Evolutionary conservation across 2,113 vertebrate genomes (phyloP).

Genomic region (Thunnus maccoyii): DNA sequence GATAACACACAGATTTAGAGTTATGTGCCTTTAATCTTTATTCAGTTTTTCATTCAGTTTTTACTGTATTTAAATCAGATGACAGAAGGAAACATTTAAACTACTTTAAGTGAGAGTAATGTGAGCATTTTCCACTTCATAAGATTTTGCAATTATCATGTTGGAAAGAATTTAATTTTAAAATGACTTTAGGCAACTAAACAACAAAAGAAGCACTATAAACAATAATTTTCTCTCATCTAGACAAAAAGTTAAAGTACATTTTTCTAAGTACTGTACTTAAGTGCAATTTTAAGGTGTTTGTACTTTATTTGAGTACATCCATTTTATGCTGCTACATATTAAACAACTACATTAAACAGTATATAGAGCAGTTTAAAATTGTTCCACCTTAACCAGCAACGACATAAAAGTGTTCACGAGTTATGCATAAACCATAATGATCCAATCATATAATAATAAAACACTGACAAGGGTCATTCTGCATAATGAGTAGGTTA

Average conservation of each 20-base stretch:
- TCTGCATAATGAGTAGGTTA: no score
- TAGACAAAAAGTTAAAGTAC: neutral
- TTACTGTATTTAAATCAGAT: neutral
- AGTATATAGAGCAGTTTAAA: neutral
- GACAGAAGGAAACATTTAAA: neutral
- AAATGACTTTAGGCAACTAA: neutral
- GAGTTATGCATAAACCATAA: neutral
- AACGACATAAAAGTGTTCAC: neutral
- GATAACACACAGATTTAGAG: neutral
- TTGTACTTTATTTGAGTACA: neutral
- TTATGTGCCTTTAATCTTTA: neutral
- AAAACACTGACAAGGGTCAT: neutral
- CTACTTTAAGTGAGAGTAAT: neutral
- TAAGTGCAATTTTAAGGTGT: neutral
- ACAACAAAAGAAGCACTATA: neutral
- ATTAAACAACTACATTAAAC: neutral
- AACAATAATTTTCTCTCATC: neutral
- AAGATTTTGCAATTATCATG: no score
- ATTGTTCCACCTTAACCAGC: neutral
- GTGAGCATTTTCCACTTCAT: no score
- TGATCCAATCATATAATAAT: neutral
- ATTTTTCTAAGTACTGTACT: neutral
- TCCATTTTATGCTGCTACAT: neutral
- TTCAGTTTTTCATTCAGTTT: neutral
- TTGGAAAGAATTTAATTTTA: neutral